These are phyloP conservation scores for Sardina pilchardus DNA, from an alignment of 2,113 vertebrate genomes.

Conservation along the genomic window DNA sequence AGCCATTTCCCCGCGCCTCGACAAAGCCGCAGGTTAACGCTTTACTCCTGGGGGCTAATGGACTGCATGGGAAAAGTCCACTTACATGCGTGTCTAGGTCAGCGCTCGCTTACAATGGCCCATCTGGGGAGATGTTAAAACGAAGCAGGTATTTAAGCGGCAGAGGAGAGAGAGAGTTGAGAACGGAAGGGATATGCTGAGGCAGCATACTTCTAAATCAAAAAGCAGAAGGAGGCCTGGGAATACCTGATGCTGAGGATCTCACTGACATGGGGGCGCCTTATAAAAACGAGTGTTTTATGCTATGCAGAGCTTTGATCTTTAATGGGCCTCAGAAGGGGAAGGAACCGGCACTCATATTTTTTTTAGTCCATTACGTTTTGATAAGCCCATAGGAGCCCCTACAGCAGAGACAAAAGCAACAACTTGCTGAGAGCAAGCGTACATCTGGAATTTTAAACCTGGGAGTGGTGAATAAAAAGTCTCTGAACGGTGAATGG, in stretches of 20 bases:
- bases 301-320: conserved; percentile 58
- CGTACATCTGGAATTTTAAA: neutral
- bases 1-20: conserved; percentile 55
- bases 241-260: conserved; percentile 49
- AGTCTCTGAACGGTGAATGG: neutral
- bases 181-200: conserved; percentile 23
- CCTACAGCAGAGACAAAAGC: conserved; percentile 44
- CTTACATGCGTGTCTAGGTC: conserved; percentile 52
- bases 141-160: conserved; percentile 29
- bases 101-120: conserved; percentile 49
- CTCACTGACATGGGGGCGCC: conserved; percentile 27
- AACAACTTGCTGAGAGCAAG: conserved; percentile 34
- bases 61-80: conserved; percentile 50
- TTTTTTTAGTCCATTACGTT: conserved; percentile 59
- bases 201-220: conserved; percentile 52
- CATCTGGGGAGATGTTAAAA: conserved; percentile 69
- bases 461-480: neutral
- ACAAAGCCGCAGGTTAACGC: conserved; percentile 60
- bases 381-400: conserved; percentile 44
- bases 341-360: conserved; percentile 26
- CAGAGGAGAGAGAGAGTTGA: neutral
- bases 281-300: conserved; percentile 58
- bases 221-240: conserved; percentile 47
- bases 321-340: conserved; percentile 56
- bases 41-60: conserved; percentile 63